These are phyloP conservation scores for Urosaurus nigricauda DNA, from an alignment of 2,797 vertebrate genomes.

Conservation along the genomic window DNA sequence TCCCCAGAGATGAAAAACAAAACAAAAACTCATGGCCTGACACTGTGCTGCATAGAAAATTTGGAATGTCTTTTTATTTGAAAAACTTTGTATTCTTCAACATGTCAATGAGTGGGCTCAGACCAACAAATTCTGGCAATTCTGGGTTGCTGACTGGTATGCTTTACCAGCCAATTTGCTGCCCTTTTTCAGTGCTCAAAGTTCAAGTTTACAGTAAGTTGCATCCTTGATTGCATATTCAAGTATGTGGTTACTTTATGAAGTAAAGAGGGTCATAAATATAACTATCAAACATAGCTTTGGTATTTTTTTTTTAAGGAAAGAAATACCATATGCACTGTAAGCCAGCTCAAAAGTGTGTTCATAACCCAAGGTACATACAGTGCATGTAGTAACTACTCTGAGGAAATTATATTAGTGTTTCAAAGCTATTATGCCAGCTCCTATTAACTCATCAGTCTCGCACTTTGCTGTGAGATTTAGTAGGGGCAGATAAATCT, in stretches of 20 bases:
- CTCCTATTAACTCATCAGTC: not conserved
- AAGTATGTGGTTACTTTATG: too few relatives aligned
- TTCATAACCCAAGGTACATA: not conserved
- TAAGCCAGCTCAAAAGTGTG: not conserved
- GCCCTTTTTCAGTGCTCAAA: slow-evolving; percentile 84
- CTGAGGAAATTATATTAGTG: not conserved
- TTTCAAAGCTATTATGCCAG: not conserved
- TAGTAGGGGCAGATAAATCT: not conserved
- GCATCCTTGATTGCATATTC: slow-evolving; percentile 3
- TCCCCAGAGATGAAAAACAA: slow-evolving; percentile 84
- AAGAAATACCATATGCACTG: not conserved
- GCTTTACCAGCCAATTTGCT: slow-evolving; percentile 83
- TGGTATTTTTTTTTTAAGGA: not conserved
- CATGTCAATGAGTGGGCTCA: slow-evolving; percentile 82
- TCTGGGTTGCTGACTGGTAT: slow-evolving; percentile 81
- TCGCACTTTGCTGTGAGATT: not conserved
- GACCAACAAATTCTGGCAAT: slow-evolving; percentile 87
- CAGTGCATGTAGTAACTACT: not conserved
- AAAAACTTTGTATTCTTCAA: slow-evolving; percentile 81
- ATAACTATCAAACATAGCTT: too few relatives aligned
- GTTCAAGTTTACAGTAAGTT: slow-evolving; percentile 59
- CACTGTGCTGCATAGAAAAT: slow-evolving; percentile 85
- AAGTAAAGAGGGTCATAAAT: not conserved
- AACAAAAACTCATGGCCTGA: slow-evolving; percentile 83
- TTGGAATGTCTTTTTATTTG: slow-evolving; percentile 82